These are phyloP conservation scores for Etheostoma perlongum DNA, from an alignment of 2,797 vertebrate species.

Conservation along the genomic window DNA sequence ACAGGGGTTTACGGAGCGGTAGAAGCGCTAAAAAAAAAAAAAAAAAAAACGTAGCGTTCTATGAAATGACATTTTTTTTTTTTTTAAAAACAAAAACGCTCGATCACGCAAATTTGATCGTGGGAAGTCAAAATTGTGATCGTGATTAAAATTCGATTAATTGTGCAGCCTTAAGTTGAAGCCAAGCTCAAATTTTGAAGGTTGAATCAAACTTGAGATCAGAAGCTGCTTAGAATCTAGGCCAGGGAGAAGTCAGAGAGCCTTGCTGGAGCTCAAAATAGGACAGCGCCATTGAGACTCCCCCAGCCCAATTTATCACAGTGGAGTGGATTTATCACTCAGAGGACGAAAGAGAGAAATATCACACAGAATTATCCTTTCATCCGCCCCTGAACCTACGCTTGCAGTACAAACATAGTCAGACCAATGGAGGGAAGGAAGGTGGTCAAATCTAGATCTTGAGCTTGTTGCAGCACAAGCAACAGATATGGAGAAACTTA, in stretches of 20 bases:
- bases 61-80: too few relatives aligned
- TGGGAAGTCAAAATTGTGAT: too few relatives aligned
- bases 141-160: too few relatives aligned
- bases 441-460: conserved; percentile 39
- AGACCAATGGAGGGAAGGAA: conserved; percentile 31
- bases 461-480: background rate
- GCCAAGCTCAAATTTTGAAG: conserved; percentile 47
- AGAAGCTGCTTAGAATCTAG: conserved; percentile 56
- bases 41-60: too few relatives aligned
- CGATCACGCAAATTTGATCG: too few relatives aligned
- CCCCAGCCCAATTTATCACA: conserved; percentile 70
- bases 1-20: too few relatives aligned
- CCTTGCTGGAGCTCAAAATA: conserved; percentile 72
- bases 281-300: conserved; percentile 80
- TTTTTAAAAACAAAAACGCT: too few relatives aligned
- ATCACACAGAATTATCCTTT: conserved; percentile 68
- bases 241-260: conserved; percentile 62
- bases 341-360: conserved; percentile 60
- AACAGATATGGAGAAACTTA: conserved; percentile 37
- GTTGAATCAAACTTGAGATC: conserved; percentile 45
- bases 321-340: conserved; percentile 12
- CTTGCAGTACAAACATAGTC: conserved; percentile 38
- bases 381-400: conserved; percentile 44
- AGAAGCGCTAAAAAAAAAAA: too few relatives aligned
- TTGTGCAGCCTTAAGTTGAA: background rate